These are phyloP conservation scores for Melanotaenia maccullochi DNA, from an alignment of 2,797 vertebrate species.

Conservation along the genomic window DNA sequence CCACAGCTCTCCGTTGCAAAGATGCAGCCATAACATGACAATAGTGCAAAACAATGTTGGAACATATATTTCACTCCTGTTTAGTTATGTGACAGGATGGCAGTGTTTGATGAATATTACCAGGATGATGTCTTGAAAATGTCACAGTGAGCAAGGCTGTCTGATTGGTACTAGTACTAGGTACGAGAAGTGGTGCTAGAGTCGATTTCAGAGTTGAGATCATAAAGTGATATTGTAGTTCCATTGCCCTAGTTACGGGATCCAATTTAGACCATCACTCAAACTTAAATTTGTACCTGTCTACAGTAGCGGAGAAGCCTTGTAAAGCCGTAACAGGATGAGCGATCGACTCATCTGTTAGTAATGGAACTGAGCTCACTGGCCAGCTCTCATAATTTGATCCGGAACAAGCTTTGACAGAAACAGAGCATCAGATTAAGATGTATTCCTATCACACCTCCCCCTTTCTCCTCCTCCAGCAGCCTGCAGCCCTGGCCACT, in stretches of 20 bases:
- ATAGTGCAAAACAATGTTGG: slow-evolving; percentile 37
- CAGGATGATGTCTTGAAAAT: slow-evolving; percentile 53
- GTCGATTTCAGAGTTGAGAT: slow-evolving; percentile 59
- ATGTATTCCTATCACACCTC: slow-evolving; percentile 74
- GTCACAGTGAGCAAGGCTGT: slow-evolving; percentile 37
- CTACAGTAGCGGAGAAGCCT: slow-evolving; percentile 52
- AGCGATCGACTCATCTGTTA: slow-evolving; percentile 80
- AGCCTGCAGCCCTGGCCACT: slow-evolving; percentile 36
- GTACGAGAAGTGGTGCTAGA: slow-evolving; percentile 45
- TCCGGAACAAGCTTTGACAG: slow-evolving; percentile 82
- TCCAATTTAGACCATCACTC: slow-evolving; percentile 77
- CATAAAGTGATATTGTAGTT: slow-evolving; percentile 73
- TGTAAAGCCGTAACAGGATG: slow-evolving; percentile 76
- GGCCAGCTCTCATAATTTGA: slow-evolving; percentile 82
- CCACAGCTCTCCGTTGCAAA: slow-evolving; percentile 27
- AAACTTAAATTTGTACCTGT: slow-evolving; percentile 80
- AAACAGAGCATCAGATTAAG: slow-evolving; percentile 82
- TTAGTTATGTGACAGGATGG: slow-evolving; percentile 5
- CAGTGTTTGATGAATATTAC: slow-evolving; percentile 56
- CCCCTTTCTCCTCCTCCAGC: slow-evolving; percentile 44
- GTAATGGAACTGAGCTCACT: slow-evolving; percentile 77
- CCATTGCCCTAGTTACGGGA: slow-evolving; percentile 77
- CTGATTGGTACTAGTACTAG: slow-evolving; percentile 33
- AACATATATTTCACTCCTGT: slow-evolving; percentile 38
- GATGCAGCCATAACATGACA: slow-evolving; percentile 27